Evolutionary conservation across 37 sponge, comb jelly and placozoan species (phyloP).

Genomic region (Crambe crambe): DNA sequence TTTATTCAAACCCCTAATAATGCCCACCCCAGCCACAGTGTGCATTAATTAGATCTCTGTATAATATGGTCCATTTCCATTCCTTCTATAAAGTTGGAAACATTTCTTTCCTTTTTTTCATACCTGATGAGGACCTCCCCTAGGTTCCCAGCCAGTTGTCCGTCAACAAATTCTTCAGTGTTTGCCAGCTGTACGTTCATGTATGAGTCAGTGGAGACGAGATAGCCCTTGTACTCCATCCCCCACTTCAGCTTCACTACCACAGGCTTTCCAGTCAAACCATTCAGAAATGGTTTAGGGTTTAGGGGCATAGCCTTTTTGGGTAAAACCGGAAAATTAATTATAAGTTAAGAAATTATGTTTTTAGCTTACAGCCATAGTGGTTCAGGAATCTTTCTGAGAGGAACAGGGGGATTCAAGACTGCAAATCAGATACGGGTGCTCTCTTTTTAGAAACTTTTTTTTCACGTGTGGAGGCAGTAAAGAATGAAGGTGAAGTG

Average conservation of each 20-base stretch:
- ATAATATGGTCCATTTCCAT: too few relatives aligned
- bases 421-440: background rate
- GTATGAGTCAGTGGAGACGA: conserved; percentile 96
- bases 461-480: background rate
- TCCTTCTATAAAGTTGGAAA: too few relatives aligned
- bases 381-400: too few relatives aligned
- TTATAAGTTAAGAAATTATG: background rate
- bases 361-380: conserved; percentile 26
- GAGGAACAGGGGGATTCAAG: too few relatives aligned
- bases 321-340: background rate
- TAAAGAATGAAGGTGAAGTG: background rate
- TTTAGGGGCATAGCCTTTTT: conserved; percentile 86
- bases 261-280: conserved; percentile 97
- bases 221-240: conserved; percentile 98
- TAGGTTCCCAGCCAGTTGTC: conserved; percentile 86
- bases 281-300: conserved; percentile 98
- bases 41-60: too few relatives aligned
- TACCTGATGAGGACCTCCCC: conserved; percentile 98
- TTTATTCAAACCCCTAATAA: too few relatives aligned
- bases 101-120: too few relatives aligned
- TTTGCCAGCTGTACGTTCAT: conserved; percentile 99
- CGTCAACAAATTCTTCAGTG: conserved; percentile 97
- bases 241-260: conserved; percentile 99
- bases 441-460: background rate
- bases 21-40: too few relatives aligned